A percentile compares a stretch with the other conserved stretches of the same genome.
Conservation (phyloP, 2,113 vertebrate genomes). For the Nyctibius bracteatus region DNA sequence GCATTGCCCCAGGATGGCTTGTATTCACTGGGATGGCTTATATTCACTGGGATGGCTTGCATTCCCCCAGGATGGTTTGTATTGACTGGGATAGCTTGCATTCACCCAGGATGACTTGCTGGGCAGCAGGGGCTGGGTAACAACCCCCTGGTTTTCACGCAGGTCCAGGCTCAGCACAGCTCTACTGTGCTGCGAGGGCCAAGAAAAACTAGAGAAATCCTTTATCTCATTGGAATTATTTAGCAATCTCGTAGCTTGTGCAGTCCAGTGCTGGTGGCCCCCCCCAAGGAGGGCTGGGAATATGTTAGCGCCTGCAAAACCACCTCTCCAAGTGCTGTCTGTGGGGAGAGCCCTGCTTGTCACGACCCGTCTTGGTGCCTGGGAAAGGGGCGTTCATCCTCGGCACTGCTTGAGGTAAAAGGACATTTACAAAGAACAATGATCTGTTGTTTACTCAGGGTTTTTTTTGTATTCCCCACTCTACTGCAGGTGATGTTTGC, state of each 20-base stretch:
- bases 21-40: background rate
- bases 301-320: background rate
- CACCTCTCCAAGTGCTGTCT: accelerated
- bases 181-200: background rate
- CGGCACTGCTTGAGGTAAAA: background rate
- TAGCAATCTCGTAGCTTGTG: background rate
- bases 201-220: background rate
- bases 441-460: background rate
- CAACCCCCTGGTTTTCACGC: background rate
- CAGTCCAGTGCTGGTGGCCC: background rate
- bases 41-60: background rate
- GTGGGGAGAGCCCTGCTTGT: accelerated
- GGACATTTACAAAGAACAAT: background rate
- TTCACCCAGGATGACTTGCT: too few relatives aligned
- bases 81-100: background rate
- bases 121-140: background rate
- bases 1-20: background rate
- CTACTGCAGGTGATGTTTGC: background rate
- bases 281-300: background rate
- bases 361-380: accelerated
- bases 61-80: background rate
- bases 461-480: background rate
- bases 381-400: accelerated
- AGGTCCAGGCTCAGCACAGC: background rate
- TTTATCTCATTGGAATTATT: background rate